A percentile compares a stretch with the other conserved stretches of the same genome.
These are phyloP conservation scores for Neomorphus geoffroyi DNA, from an alignment of 2,797 vertebrate genomes.

Conservation along the genomic window DNA sequence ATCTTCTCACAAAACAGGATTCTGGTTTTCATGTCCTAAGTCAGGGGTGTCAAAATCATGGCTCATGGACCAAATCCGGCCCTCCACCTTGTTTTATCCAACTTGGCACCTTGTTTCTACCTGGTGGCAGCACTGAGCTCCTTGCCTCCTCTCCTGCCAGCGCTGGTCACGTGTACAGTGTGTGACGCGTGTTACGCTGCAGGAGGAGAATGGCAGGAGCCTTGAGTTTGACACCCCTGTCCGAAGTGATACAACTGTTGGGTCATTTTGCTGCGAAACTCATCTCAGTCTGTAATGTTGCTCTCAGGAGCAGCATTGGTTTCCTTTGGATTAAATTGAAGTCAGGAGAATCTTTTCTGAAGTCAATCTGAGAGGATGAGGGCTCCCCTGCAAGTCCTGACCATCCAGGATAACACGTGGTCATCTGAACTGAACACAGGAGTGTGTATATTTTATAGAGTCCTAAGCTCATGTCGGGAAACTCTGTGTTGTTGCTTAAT, in stretches of 20 bases:
- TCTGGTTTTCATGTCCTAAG: not conserved
- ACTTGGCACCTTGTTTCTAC: too few relatives aligned
- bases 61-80: too few relatives aligned
- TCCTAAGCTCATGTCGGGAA: not conserved
- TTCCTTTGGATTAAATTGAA: not conserved
- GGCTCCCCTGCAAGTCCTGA: not conserved
- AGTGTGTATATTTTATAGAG: not conserved
- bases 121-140: too few relatives aligned
- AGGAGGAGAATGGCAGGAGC: too few relatives aligned
- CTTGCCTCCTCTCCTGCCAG: too few relatives aligned
- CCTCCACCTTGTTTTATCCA: too few relatives aligned
- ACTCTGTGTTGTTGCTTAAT: not conserved
- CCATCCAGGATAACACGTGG: not conserved
- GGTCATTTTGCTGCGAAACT: not conserved
- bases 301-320: not conserved
- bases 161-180: too few relatives aligned
- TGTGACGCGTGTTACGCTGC: too few relatives aligned
- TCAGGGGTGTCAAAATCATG: too few relatives aligned
- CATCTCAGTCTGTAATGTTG: not conserved
- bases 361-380: not conserved
- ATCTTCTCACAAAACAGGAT: not conserved
- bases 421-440: not conserved
- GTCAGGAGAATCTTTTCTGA: not conserved
- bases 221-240: too few relatives aligned
- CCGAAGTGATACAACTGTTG: not conserved